These are phyloP conservation scores for Apis florea DNA, from an alignment of 1,140 invertebrate species.

Conservation along the genomic window DNA sequence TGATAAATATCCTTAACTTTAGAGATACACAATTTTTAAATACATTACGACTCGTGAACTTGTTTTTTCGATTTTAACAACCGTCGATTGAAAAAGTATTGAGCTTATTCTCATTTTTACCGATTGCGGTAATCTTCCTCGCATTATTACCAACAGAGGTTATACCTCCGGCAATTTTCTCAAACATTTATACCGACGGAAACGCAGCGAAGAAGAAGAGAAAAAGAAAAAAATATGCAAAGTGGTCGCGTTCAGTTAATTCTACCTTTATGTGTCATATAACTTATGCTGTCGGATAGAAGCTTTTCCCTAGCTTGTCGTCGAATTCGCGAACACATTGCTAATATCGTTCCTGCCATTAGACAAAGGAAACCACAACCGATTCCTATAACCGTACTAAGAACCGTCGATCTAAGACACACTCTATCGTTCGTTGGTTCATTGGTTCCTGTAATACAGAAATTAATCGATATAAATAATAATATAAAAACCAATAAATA, in stretches of 20 bases:
- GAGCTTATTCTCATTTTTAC: conserved; percentile 9
- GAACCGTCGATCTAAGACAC: conserved; percentile 88
- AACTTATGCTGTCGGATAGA: conserved; percentile 82
- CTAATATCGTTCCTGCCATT: conserved; percentile 85
- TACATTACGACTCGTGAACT: neutral
- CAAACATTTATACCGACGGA: conserved; percentile 16
- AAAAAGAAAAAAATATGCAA: conserved; percentile 19
- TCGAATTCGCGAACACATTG: conserved; percentile 86
- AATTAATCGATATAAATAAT: neutral
- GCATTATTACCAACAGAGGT: conserved; percentile 38
- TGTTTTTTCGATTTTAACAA: neutral
- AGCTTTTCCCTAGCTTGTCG: conserved; percentile 81
- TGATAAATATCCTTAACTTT: neutral
- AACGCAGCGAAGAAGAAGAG: conserved; percentile 2
- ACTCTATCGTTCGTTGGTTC: conserved; percentile 81
- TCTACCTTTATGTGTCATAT: conserved; percentile 87
- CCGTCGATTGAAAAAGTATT: neutral
- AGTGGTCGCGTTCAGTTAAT: conserved; percentile 82
- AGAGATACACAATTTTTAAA: neutral
- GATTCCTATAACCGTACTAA: conserved; percentile 87
- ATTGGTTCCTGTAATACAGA: conserved; percentile 51
- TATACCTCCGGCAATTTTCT: neutral
- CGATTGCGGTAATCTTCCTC: conserved; percentile 16
- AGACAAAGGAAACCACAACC: conserved; percentile 86
- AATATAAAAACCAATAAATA: neutral